Percentiles rank a stretch among this genome's conserved stretches.
Conservation (phyloP, 2,113 vertebrate genomes). For the Phrynosoma platyrhinos region DNA sequence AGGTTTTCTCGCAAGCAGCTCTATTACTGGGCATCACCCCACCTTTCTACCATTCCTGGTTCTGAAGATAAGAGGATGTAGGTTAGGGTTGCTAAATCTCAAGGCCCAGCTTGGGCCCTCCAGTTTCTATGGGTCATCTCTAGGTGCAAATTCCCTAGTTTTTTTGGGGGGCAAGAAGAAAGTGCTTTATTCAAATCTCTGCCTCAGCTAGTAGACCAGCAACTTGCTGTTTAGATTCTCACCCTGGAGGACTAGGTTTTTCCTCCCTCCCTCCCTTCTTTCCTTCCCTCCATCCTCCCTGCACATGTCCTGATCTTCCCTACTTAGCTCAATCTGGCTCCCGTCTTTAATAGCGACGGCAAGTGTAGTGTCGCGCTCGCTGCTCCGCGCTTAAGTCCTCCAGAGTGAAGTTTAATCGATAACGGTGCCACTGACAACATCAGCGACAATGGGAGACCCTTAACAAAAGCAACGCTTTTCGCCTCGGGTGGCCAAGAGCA, state of each 20-base stretch:
- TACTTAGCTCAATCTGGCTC: conserved; percentile 9
- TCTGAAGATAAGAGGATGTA: no score
- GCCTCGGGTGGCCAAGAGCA: background rate
- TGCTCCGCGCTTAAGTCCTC: background rate
- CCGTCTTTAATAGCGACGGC: background rate
- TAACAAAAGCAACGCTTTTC: background rate
- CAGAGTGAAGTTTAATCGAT: conserved; percentile 22
- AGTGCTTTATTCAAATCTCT: no score
- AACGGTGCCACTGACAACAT: background rate
- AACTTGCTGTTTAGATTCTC: background rate
- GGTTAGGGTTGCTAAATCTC: no score
- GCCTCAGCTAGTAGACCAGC: background rate
- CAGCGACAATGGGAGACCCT: background rate
- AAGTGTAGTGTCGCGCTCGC: background rate
- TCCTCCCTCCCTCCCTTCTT: conserved; percentile 11
- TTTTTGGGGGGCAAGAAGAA: no score
- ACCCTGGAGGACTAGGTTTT: background rate
- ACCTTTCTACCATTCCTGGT: no score
- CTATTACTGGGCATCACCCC: no score
- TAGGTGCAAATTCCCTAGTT: no score
- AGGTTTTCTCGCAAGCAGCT: no score
- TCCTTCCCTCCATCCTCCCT: no score
- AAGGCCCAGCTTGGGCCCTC: no score
- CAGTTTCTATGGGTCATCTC: no score
- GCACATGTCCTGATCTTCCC: conserved; percentile 48